Base-by-base conservation (phyloP, 64 coral and sea anemone genomes). In the Cladopsammia gracilis region DNA sequence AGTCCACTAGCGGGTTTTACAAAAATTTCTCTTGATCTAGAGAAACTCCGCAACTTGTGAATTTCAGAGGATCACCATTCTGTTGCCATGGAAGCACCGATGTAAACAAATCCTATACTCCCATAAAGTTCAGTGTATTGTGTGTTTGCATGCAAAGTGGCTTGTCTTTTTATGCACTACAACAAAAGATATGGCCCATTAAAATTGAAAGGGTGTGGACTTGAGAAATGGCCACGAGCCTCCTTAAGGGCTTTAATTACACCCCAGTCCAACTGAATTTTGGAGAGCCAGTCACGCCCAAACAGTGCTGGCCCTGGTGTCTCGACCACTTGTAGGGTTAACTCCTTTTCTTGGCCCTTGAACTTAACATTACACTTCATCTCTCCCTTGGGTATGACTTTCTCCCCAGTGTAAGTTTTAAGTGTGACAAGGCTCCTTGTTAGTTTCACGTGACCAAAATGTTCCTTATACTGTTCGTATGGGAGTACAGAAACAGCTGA, bases 251-350 rank as follows among this genome's bases (percentile, higher is more conserved):
- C 19, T 77, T 89, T 89, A 26, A 89, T 89, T 62, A 76, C 86
- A 58, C 77, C 93, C 86, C 93, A 95, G 66, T 95, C 47, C 58
- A 95, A 56, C 73, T 89, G 71, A 51, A 90, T 84, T 24, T 56
- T 50, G 25, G 66, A 75, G 6, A 94, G 59, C 86, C 92, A 94
- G 58, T 94, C 92, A 20, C 34, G 75, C 20, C 86, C 91, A 15
- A 93, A 87, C 34, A 93, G 56, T 45, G 85, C 83, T 94, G 74
- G 83, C 25, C 92, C 92, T 48, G 59, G 14, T 50, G 64, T 82
- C 56, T 88, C 61, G 25, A 89, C 76, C 3, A 89, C 86, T 80
- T 79, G 86, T 19, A 94, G 20, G 34, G 22, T 43, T 19, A 80
- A 73, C 20, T 66, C n/a, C 18, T 87, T 88, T 34, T 78, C 51